Conservation (phyloP, 2,888 invertebrate genomes). For the Cataglyphis albicans region DNA sequence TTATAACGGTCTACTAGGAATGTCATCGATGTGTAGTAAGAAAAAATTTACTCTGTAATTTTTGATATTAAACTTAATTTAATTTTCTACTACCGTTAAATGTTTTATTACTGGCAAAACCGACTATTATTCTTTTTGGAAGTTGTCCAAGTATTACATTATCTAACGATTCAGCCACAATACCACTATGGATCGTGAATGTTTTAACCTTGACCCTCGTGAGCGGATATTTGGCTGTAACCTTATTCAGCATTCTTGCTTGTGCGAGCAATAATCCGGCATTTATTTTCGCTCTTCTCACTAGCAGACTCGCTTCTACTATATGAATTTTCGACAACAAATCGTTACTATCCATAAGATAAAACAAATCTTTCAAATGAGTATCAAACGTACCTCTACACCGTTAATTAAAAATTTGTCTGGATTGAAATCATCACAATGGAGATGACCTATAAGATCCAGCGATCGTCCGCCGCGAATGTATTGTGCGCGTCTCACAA, state of each 20-base stretch:
- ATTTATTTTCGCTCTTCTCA: background rate
- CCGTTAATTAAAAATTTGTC: conserved; percentile 9
- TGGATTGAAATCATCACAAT: no score
- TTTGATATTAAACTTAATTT: conserved; percentile 24
- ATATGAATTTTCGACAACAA: background rate
- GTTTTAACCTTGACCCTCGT: background rate
- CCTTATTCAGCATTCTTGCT: conserved; percentile 1
- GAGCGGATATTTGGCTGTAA: background rate
- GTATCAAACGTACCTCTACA: background rate
- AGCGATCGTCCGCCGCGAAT: no score
- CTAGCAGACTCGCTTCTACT: background rate
- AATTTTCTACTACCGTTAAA: conserved; percentile 15
- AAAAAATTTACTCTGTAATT: conserved; percentile 17
- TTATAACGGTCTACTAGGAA: background rate
- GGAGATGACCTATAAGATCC: no score
- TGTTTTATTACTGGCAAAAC: background rate
- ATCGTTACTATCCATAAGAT: background rate
- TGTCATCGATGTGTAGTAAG: background rate
- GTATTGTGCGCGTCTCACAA: no score
- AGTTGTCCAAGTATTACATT: background rate
- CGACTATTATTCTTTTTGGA: conserved; percentile 1
- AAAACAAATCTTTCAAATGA: background rate
- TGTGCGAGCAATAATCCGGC: background rate
- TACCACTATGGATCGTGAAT: background rate
- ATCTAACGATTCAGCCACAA: background rate